A percentile compares a stretch with the other conserved stretches of the same genome.
Evolutionary conservation across 2,888 invertebrate species (phyloP).

Genomic region (Ochropleura leucogaster): DNA sequence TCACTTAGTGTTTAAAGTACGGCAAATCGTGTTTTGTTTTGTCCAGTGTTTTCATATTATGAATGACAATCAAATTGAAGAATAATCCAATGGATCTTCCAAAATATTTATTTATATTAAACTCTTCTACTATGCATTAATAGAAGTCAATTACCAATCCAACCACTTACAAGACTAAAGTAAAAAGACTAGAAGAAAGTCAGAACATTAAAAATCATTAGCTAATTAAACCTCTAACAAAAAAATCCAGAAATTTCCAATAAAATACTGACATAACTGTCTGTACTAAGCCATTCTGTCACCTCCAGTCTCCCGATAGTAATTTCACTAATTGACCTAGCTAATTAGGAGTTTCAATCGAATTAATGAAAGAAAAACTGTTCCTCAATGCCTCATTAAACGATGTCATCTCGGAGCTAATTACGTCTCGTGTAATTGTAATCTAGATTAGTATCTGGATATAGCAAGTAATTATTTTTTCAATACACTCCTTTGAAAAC

Average conservation of each 20-base stretch:
- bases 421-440: conserved; percentile 33
- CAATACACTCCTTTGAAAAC: too few relatives aligned
- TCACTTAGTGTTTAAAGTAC: too few relatives aligned
- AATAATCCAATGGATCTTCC: too few relatives aligned
- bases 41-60: too few relatives aligned
- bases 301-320: conserved; percentile 63
- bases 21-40: too few relatives aligned
- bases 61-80: too few relatives aligned
- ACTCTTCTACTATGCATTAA: too few relatives aligned
- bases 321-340: conserved; percentile 78
- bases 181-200: neutral
- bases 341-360: conserved; percentile 75
- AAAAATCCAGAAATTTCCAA: conserved; percentile 43
- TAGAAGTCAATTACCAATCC: neutral
- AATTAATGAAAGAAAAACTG: conserved; percentile 70
- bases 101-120: too few relatives aligned
- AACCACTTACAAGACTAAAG: neutral
- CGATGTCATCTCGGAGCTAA: conserved; percentile 53
- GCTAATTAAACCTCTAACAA: conserved; percentile 19
- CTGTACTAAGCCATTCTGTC: conserved; percentile 43
- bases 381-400: conserved; percentile 63
- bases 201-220: conserved; percentile 34
- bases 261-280: conserved; percentile 40
- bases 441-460: conserved; percentile 20
- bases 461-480: too few relatives aligned